A percentile compares a stretch with the other conserved stretches of the same genome.
phyloP scores from a whole-genome alignment of 23 tunicate species.

The Clavelina lepadiformis region DNA sequence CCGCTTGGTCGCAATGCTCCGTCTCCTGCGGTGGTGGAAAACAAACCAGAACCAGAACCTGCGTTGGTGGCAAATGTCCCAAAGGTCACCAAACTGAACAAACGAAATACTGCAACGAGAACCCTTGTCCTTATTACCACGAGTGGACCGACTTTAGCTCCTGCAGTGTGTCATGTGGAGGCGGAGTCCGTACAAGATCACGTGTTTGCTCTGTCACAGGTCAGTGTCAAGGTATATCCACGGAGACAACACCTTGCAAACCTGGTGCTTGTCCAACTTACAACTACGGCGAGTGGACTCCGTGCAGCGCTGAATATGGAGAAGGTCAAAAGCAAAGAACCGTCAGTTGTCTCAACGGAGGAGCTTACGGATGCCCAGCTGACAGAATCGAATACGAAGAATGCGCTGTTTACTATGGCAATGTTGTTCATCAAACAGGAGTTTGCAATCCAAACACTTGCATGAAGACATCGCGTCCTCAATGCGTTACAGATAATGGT shows the following conservation, averaged over 20 bases:
- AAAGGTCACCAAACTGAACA: slow-evolving; percentile 15
- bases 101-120: slow-evolving; percentile 14
- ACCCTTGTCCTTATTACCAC: slow-evolving; percentile 14
- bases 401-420: slow-evolving; percentile 3
- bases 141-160: slow-evolving; percentile 23
- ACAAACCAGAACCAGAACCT: slow-evolving; percentile 15
- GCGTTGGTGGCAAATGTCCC: slow-evolving; percentile 3
- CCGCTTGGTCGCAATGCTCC: slow-evolving; percentile 7
- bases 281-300: background rate
- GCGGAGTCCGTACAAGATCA: slow-evolving; percentile 9
- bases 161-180: slow-evolving; percentile 44
- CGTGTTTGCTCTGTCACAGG: background rate
- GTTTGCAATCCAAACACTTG: slow-evolving; percentile 6
- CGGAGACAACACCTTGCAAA: background rate
- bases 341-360: slow-evolving; percentile 1
- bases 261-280: slow-evolving; percentile 6
- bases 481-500: background rate
- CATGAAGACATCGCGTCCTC: background rate
- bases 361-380: slow-evolving; percentile 16
- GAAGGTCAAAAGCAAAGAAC: background rate
- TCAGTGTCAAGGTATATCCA: slow-evolving; percentile 1
- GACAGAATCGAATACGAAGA: background rate
- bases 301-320: slow-evolving; percentile 1
- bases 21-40: slow-evolving; percentile 21
- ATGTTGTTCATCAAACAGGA: background rate